A percentile compares a stretch with the other conserved stretches of the same genome.
These are phyloP conservation scores for Zingel zingel DNA, from an alignment of 2,113 vertebrate species.

Conservation along the genomic window DNA sequence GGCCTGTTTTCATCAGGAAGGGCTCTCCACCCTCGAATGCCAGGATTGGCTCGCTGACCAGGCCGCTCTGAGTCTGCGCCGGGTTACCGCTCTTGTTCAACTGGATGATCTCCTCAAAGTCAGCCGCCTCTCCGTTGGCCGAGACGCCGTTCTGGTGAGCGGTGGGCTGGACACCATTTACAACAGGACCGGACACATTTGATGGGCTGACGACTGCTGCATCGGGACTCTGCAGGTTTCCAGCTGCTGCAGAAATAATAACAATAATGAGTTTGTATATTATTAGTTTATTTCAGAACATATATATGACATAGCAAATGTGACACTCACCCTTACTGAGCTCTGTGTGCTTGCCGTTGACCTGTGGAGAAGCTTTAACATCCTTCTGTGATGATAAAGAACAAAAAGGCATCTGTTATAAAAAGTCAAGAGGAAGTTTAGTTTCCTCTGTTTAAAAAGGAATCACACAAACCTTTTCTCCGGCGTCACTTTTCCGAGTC, in stretches of 20 bases:
- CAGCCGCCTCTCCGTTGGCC: conserved; percentile 80
- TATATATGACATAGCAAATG: not conserved
- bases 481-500: conserved; percentile 90
- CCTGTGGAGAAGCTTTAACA: conserved; percentile 67
- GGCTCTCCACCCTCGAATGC: conserved; percentile 91
- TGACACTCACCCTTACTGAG: conserved; percentile 69
- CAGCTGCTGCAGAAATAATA: conserved; percentile 36
- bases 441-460: not conserved
- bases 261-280: not conserved
- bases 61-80: conserved; percentile 75
- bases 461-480: conserved; percentile 87
- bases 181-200: conserved; percentile 67
- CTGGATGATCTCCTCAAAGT: conserved; percentile 83
- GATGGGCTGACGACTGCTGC: conserved; percentile 52
- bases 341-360: conserved; percentile 86
- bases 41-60: conserved; percentile 86
- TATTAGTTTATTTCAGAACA: not conserved
- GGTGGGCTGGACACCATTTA: conserved; percentile 89
- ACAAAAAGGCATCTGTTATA: conserved; percentile 31
- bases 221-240: conserved; percentile 15
- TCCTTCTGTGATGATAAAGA: conserved; percentile 83
- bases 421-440: not conserved
- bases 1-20: conserved; percentile 90
- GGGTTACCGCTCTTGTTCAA: conserved; percentile 66
- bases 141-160: conserved; percentile 93